Conservation (phyloP, 2,888 invertebrate species). For the Conomelus anceps region DNA sequence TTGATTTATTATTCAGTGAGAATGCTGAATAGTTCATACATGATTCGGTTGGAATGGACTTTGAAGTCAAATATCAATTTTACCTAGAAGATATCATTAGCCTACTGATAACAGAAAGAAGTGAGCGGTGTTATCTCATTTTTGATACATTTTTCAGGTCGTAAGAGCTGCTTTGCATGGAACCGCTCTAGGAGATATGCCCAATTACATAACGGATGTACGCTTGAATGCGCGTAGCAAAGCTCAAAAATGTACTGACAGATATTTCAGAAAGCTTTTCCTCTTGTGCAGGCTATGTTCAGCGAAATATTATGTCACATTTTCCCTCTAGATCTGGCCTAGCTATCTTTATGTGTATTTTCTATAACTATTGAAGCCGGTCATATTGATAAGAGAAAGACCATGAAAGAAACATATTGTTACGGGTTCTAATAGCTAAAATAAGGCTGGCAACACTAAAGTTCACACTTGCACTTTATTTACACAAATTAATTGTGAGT, state of each 20-base stretch:
- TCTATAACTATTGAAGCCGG: too few relatives aligned
- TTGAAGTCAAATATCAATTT: not conserved
- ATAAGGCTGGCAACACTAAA: too few relatives aligned
- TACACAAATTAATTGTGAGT: too few relatives aligned
- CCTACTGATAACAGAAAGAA: not conserved
- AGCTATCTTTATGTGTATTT: too few relatives aligned
- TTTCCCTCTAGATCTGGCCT: too few relatives aligned
- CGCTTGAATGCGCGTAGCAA: not conserved
- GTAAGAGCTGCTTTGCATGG: not conserved
- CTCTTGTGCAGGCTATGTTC: not conserved
- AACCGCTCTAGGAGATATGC: not conserved
- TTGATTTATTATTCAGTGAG: not conserved
- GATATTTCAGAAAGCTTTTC: not conserved
- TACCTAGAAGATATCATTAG: too few relatives aligned
- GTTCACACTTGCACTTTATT: too few relatives aligned
- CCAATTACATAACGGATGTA: not conserved
- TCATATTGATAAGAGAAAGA: too few relatives aligned
- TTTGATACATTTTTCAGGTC: not conserved
- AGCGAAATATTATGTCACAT: not conserved
- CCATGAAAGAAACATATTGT: too few relatives aligned
- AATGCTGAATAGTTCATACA: not conserved
- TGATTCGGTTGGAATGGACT: not conserved
- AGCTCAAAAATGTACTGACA: not conserved
- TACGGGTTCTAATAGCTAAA: too few relatives aligned
- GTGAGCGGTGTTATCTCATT: not conserved